Conservation (phyloP, 2,797 vertebrate species). For the Helicolenus hilgendorfi region DNA sequence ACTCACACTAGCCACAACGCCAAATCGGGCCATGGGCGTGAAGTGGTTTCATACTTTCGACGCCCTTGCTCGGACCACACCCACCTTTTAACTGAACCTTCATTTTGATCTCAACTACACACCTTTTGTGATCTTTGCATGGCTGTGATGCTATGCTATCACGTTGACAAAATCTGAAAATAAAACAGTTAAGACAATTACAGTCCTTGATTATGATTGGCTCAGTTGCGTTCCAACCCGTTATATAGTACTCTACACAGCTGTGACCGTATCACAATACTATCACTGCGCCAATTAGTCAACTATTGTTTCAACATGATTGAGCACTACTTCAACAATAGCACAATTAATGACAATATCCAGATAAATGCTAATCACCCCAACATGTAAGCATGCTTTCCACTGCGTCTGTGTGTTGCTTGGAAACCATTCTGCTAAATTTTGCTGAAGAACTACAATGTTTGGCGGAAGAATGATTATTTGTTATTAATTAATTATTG, state of each 20-base stretch:
- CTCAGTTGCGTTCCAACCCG: neutral
- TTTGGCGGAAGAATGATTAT: accelerated
- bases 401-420: neutral
- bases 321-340: neutral
- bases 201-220: neutral
- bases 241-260: neutral
- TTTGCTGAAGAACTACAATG: neutral
- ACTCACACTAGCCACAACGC: neutral
- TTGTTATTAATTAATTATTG: neutral
- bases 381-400: neutral
- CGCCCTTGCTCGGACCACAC: no score
- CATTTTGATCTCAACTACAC: neutral
- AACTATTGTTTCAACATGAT: neutral
- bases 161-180: neutral
- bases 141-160: neutral
- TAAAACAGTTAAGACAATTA: neutral
- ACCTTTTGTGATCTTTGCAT: neutral
- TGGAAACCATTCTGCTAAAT: neutral
- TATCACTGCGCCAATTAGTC: neutral
- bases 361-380: neutral
- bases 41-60: no score
- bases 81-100: neutral
- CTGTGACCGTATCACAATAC: neutral
- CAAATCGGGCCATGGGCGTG: no score
- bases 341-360: neutral